A percentile compares a stretch with the other conserved stretches of the same genome.
phyloP scores from a whole-genome alignment of 2,113 vertebrate genomes.

The Progne subis region DNA sequence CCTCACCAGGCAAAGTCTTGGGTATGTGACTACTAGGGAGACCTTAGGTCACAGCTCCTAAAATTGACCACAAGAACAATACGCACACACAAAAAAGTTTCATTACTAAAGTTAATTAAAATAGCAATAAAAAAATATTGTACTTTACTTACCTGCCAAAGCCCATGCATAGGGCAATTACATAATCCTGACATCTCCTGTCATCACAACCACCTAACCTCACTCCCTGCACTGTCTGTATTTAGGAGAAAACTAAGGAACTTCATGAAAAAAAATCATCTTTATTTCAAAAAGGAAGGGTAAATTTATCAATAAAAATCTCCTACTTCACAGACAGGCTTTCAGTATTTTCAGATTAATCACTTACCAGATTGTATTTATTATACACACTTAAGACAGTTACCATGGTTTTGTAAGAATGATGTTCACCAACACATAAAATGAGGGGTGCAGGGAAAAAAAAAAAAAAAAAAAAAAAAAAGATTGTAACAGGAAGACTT shows the following conservation, averaged over 20 bases:
- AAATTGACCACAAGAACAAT: neutral
- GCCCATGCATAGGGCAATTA: neutral
- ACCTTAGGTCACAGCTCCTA: neutral
- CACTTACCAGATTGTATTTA: neutral
- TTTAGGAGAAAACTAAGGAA: conserved; percentile 25
- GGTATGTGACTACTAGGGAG: neutral
- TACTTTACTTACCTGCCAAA: conserved; percentile 26
- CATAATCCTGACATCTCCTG: neutral
- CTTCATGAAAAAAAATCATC: neutral
- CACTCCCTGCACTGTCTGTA: neutral
- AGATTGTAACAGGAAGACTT: neutral
- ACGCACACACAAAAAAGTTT: neutral
- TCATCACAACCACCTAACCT: conserved; percentile 41
- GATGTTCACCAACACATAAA: neutral
- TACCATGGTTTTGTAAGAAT: neutral
- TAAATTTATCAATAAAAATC: neutral
- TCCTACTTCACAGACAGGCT: neutral
- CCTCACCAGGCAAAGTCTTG: neutral
- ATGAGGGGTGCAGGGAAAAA: neutral
- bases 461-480: neutral
- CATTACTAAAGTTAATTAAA: neutral
- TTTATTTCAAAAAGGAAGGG: neutral
- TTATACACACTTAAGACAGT: neutral
- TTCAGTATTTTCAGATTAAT: neutral
- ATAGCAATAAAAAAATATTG: neutral